Evolutionary conservation across 2,797 vertebrate species (phyloP).

Genomic region (Basileuterus tristriatus): DNA sequence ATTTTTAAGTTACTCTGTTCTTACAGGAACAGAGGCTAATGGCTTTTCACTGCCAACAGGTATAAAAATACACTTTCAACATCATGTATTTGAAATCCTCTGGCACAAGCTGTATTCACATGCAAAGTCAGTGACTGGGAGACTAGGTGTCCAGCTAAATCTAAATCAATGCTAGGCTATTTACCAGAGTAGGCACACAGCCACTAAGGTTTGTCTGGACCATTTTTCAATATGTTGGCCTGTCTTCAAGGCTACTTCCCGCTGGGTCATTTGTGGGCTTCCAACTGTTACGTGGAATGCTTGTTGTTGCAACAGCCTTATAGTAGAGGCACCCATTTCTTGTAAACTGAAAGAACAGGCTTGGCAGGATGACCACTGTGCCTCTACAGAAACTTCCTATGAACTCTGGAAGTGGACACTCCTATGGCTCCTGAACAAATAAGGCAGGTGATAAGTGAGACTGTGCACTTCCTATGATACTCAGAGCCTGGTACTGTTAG

Average conservation of each 20-base stretch:
- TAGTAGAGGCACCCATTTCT: not conserved
- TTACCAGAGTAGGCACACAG: not conserved
- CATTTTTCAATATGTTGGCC: not conserved
- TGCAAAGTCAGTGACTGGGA: not conserved
- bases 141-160: not conserved
- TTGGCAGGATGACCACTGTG: not conserved
- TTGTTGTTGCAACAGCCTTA: not conserved
- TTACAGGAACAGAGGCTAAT: not conserved
- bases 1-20: not conserved
- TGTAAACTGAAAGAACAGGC: not conserved
- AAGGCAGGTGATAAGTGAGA: not conserved
- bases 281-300: not conserved
- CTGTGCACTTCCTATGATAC: not conserved
- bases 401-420: not conserved
- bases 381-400: not conserved
- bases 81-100: not conserved
- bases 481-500: not conserved
- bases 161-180: not conserved
- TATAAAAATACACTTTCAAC: not conserved
- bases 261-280: not conserved
- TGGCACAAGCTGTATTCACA: not conserved
- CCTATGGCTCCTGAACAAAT: not conserved
- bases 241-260: not conserved
- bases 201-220: not conserved
- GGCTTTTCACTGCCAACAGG: not conserved